Evolutionary conservation across 2,888 invertebrate genomes (phyloP), one percentile per base, ranked within the genome.

Genomic region (Sisyra nigra): DNA sequence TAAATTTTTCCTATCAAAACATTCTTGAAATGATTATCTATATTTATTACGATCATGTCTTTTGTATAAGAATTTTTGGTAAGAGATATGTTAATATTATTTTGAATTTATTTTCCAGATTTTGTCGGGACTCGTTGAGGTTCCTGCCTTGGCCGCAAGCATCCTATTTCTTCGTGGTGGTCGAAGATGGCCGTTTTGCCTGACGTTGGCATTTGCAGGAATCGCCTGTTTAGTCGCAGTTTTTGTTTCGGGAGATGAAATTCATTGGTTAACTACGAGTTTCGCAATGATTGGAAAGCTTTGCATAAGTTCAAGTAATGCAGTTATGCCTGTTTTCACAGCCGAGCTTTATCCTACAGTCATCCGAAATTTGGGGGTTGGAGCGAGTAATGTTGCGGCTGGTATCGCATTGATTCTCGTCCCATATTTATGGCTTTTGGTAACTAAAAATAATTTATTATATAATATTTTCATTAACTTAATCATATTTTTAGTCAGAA

Each of bases 261-360:
- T 74, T 17, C 70, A 76, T 38, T 81, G 80, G 80, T 56, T 78
- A 38, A 74, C 76, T 60, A 77, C 82, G 34, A 69, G 73, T n/a
- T 72, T 82, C 50, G 69, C 82, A 36, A 82, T 85, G 80, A 68
- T 80, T 46, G 83, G 83, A 54, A 83, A 85, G 63, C 83, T 85
- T 53, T 75, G 80, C 18, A 80, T 85, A 42, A 80, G 82, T 33
- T 74, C 80, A 1, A 79, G 81, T 14, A 86, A 85, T 54, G 83
- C 80, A 55, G 79, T 84, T 52, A 68, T 84, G 66, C 85, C 85
- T 1, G 69, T 86, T 14, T 85, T 76, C 57, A 75, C 81, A 6
- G 80, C 83, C 0, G 86, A 87, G 62, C 60, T 86, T 32, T 85
- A 82, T 55, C 86, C 86, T 1, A 87, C 86, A 0, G 74, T 80